Percentiles rank a stretch among this genome's conserved stretches.
Evolutionary conservation across 2,888 invertebrate genomes (phyloP).

Genomic region (Brachypalpus laphriformis): DNA sequence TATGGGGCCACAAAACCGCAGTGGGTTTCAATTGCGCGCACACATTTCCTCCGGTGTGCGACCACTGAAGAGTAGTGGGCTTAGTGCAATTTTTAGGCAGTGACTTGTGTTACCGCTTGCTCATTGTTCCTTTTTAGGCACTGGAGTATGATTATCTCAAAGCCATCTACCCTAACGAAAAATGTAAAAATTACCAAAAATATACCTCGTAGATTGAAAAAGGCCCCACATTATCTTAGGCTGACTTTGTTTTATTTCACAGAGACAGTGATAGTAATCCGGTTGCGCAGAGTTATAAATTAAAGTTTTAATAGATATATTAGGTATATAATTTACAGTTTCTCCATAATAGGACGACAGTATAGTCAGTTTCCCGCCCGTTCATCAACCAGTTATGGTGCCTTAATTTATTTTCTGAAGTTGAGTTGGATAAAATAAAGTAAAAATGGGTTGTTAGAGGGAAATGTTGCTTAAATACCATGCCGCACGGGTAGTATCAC

Average conservation of each 20-base stretch:
- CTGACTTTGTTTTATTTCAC: not conserved
- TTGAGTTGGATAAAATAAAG: too few species aligned
- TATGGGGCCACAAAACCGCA: slow-evolving; percentile 48
- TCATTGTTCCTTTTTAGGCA: slow-evolving; percentile 39
- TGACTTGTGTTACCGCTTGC: slow-evolving; percentile 57
- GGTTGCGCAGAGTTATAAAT: not conserved
- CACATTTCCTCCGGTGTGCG: slow-evolving; percentile 25
- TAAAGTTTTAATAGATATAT: too few species aligned
- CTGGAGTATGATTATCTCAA: slow-evolving; percentile 49
- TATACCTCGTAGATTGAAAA: slow-evolving; percentile 31
- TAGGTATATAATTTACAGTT: too few species aligned
- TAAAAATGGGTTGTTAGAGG: too few species aligned
- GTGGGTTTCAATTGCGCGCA: slow-evolving; percentile 64
- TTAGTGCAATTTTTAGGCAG: slow-evolving; percentile 61
- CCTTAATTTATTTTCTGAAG: too few species aligned
- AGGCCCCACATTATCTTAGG: not conserved
- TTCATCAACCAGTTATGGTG: too few species aligned
- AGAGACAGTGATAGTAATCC: slow-evolving; percentile 11
- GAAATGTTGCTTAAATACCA: too few species aligned
- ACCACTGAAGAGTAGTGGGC: slow-evolving; percentile 21
- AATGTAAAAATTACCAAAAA: slow-evolving; percentile 8
- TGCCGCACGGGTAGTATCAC: too few species aligned
- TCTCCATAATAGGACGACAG: too few species aligned
- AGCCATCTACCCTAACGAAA: slow-evolving; percentile 64
- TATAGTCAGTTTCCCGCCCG: too few species aligned